phyloP scores from a whole-genome alignment of 2,888 invertebrate genomes.

The Eueremaeus valkanovi region DNA sequence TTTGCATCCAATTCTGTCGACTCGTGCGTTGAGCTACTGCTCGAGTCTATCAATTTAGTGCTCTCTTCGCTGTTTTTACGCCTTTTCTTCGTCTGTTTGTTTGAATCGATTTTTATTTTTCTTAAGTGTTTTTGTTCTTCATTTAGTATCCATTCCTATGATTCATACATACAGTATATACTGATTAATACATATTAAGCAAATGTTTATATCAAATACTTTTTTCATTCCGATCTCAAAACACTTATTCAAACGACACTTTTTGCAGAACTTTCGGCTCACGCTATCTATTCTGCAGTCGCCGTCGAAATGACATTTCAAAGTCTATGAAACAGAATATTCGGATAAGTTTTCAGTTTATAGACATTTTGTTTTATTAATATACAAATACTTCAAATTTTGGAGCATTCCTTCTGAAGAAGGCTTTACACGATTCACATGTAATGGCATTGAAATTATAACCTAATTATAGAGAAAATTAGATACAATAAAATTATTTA shows the following conservation, averaged over 20 bases:
- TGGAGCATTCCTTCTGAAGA: constrained; percentile 88
- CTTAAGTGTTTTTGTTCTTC: constrained; percentile 86
- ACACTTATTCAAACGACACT: constrained; percentile 90
- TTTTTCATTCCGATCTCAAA: constrained; percentile 93
- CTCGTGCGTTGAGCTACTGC: not conserved
- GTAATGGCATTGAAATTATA: constrained; percentile 94
- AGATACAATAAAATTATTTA: no score
- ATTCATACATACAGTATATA: not conserved
- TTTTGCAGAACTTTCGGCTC: constrained; percentile 91
- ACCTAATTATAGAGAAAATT: no score
- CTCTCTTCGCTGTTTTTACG: not conserved
- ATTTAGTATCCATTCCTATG: constrained; percentile 86
- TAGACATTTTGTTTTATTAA: not conserved
- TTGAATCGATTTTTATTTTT: constrained; percentile 80
- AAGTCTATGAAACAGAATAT: no score
- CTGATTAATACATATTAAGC: not conserved
- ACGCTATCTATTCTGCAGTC: constrained; percentile 85
- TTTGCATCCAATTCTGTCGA: no score
- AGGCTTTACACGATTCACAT: constrained; percentile 95
- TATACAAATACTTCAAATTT: constrained; percentile 67
- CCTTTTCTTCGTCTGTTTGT: constrained; percentile 54
- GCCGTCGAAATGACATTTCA: constrained; percentile 87
- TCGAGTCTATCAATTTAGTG: not conserved
- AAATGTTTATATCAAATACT: constrained; percentile 35
- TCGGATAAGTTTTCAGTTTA: no score